Evolutionary conservation across 2,888 invertebrate species (phyloP).

Genomic region (Zonitis immaculata): DNA sequence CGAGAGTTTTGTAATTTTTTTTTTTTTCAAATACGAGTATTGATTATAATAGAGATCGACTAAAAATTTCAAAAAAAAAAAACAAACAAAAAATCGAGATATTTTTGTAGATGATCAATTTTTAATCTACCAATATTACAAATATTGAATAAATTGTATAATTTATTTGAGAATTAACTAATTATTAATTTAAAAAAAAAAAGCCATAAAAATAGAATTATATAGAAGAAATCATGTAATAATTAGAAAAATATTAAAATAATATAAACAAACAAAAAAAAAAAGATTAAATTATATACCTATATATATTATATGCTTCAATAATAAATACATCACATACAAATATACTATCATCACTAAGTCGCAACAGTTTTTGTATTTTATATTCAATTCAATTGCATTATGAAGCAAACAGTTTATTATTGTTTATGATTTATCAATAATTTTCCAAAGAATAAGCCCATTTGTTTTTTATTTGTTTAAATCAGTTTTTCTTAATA

Average conservation of each 20-base stretch:
- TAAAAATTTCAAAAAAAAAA: too few species aligned
- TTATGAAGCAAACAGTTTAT: conserved; percentile 9
- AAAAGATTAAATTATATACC: conserved; percentile 25
- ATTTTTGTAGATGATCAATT: not conserved
- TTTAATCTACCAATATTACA: not conserved
- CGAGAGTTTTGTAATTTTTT: not conserved
- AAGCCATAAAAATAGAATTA: conserved; percentile 3
- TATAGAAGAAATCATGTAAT: conserved; percentile 14
- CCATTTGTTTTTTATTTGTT: too few species aligned
- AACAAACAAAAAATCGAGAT: not conserved
- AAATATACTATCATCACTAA: conserved; percentile 35
- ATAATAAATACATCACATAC: conserved; percentile 42
- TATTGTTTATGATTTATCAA: not conserved
- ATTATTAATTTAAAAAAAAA: not conserved
- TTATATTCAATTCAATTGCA: conserved; percentile 8
- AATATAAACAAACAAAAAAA: conserved; percentile 26
- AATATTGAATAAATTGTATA: not conserved
- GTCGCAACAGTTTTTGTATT: conserved; percentile 30
- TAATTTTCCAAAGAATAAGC: conserved; percentile 1
- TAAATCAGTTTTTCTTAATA: conserved; percentile 2
- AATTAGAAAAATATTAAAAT: conserved; percentile 25
- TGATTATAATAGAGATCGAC: not conserved
- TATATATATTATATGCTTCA: conserved; percentile 33
- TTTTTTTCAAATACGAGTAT: not conserved
- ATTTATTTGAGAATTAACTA: too few species aligned